Conservation (phyloP, 2,888 invertebrate species). For the Ichneumon xanthorius region DNA sequence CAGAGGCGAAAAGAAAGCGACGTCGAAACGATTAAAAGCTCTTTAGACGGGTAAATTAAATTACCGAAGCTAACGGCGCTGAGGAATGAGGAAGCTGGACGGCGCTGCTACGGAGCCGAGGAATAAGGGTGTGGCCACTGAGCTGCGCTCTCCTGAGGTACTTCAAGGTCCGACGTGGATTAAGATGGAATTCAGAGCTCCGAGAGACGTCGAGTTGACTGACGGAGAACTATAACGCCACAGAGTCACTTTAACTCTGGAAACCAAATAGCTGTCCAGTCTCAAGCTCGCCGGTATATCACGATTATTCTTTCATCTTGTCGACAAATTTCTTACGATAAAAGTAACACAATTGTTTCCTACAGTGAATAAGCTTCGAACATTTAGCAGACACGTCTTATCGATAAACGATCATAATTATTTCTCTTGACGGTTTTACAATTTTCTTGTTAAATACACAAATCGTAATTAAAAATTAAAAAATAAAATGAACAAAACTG, state of each 20-base stretch:
- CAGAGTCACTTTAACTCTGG: conserved; percentile 15
- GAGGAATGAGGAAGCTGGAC: conserved; percentile 30
- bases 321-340: neutral
- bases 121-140: conserved; percentile 37
- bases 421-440: no score
- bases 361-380: neutral
- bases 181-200: conserved; percentile 32
- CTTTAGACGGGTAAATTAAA: conserved; percentile 55
- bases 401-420: no score
- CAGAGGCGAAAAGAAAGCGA: conserved; percentile 41
- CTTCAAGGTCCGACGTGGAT: conserved; percentile 46
- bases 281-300: neutral
- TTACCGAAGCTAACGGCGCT: conserved; percentile 45
- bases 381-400: no score
- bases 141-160: conserved; percentile 30
- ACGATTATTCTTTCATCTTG: neutral
- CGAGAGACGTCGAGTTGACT: conserved; percentile 15
- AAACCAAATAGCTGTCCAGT: conserved; percentile 19
- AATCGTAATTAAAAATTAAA: no score
- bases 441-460: no score
- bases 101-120: conserved; percentile 2
- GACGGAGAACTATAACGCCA: neutral
- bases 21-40: conserved; percentile 57
- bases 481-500: no score
- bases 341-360: neutral